phyloP scores from a whole-genome alignment of 1,140 invertebrate species.

The Neotoxoptera formosana region DNA sequence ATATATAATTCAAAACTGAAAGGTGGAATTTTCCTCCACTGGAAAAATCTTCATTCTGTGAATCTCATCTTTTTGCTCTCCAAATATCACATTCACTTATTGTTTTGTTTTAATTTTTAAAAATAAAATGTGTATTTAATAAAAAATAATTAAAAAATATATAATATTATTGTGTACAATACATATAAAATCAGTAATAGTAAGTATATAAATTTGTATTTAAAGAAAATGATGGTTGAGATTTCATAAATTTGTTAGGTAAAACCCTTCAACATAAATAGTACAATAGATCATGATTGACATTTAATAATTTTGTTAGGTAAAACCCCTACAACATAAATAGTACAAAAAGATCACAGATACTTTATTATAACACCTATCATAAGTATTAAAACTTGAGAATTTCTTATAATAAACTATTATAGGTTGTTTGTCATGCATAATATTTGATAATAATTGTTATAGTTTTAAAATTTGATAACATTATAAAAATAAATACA shows the following conservation, averaged over 20 bases:
- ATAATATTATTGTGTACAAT: no score
- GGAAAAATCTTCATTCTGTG: no score
- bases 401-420: background rate
- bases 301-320: background rate
- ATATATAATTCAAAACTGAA: no score
- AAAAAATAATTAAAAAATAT: background rate
- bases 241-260: background rate
- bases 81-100: no score
- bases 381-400: background rate
- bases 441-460: background rate
- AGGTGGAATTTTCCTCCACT: no score
- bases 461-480: background rate
- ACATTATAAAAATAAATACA: background rate
- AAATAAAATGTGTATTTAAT: background rate
- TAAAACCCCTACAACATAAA: background rate
- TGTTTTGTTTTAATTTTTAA: no score
- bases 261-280: background rate
- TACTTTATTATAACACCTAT: background rate
- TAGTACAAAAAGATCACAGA: constrained; percentile 25
- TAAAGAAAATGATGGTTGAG: no score
- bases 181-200: background rate
- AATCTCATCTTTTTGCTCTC: no score
- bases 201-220: background rate
- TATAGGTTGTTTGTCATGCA: background rate
- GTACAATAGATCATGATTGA: background rate